Conservation (phyloP, 2,113 vertebrate genomes). For the Dipodomys ordii region DNA sequence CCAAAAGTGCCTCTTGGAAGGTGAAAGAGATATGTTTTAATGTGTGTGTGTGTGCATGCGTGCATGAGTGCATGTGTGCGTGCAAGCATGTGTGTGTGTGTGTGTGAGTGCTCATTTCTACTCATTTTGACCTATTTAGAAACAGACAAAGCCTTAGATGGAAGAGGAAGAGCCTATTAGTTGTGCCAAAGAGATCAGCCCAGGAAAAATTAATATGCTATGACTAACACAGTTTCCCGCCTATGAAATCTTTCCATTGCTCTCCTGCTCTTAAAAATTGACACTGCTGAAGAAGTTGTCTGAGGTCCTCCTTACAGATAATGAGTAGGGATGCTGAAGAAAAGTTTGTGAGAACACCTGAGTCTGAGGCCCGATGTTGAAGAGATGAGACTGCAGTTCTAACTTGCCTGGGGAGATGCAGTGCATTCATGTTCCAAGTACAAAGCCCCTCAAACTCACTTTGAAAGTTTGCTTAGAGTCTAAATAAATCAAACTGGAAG, state of each 20-base stretch:
- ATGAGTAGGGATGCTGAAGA: slow-evolving; percentile 46
- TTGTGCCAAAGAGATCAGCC: background rate
- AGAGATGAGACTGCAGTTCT: slow-evolving; percentile 35
- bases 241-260: background rate
- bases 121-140: background rate
- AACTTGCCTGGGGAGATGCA: slow-evolving; percentile 50
- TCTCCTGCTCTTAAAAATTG: background rate
- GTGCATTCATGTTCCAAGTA: slow-evolving; percentile 56
- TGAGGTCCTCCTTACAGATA: slow-evolving; percentile 65
- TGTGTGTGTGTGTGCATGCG: background rate
- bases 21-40: background rate
- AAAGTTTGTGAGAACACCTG: slow-evolving; percentile 56
- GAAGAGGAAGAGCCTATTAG: background rate
- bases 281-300: slow-evolving; percentile 10
- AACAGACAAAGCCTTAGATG: background rate
- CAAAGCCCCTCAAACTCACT: slow-evolving; percentile 73
- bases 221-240: no score
- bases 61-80: no score
- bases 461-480: slow-evolving; percentile 76
- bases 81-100: no score
- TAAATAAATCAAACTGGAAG: slow-evolving; percentile 79
- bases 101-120: background rate
- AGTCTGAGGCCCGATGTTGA: background rate
- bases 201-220: slow-evolving; percentile 22
- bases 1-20: background rate